Base-by-base conservation (phyloP, 2,797 vertebrate species). In the Pangasius larnaudii region DNA sequence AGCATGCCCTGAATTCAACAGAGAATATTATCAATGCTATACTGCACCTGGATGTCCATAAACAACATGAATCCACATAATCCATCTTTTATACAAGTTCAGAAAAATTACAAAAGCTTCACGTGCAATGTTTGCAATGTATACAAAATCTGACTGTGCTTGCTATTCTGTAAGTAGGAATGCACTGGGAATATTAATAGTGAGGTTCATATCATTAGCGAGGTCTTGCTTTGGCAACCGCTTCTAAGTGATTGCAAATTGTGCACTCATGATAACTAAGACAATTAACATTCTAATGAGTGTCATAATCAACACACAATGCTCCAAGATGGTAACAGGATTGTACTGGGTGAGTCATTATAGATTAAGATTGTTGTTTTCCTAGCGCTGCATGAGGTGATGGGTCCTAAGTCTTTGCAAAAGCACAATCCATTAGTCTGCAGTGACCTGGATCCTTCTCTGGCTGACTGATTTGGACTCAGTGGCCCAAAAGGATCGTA, bases 241-340 rank as follows among this genome's bases (percentile, higher is more conserved):
- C 72, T 63, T 85, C 59, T 61, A 85, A 89, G 59, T 89, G 84
- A 88, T 86, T 90, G 78, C 75, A 53, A 74, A 82, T 88, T 72
- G 88, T 18, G 51, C 71, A 78, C 67, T 63, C 74, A 59, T 87
- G 63, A 88, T 85, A 86, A 89, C 61, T 53, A 84, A 88, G 56
- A 87, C 81, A 88, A 89, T 67, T n/a, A 88, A 80, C 87, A 86
- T 78, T 88, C 53, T 88, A 84, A 89, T 87, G 71, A 84, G 86
- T 71, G 86, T 87, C 84, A 63, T 90, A 89, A 90, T 91, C 86
- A 89, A 75, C 85, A 81, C 83, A 86, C 46, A 81, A 36, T 81
- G n/a, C 86, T 74, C 72, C 39, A 16, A 72, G 85, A 88, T 79
- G 72, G 86, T 90, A 87, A 90, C 75, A 59, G 72, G 77, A 81